Conservation (phyloP, 2,113 vertebrate genomes). For the Podocnemis expansa region DNA sequence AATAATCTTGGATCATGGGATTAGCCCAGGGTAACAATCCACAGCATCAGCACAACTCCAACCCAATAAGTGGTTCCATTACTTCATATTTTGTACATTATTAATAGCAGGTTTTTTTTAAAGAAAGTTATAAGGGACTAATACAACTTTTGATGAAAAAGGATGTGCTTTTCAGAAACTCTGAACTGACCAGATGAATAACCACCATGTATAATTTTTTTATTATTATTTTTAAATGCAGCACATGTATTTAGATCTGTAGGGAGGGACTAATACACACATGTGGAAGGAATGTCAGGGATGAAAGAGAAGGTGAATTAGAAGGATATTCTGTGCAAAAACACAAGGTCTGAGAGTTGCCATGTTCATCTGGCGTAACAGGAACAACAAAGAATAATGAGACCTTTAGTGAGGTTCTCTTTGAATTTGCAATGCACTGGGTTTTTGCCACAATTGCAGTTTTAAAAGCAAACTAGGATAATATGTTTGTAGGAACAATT, state of each 20-base stretch:
- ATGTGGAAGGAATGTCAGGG: not conserved
- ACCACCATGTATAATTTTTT: constrained; percentile 3
- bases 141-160: constrained; percentile 20
- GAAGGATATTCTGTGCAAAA: not conserved
- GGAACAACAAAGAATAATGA: not conserved
- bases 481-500: not conserved
- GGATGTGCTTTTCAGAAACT: not conserved
- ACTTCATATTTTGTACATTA: constrained; percentile 2
- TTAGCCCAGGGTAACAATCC: constrained; percentile 57
- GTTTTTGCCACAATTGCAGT: not conserved
- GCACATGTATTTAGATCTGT: not conserved
- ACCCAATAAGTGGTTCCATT: not conserved
- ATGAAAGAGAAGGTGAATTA: not conserved
- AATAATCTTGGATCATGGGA: constrained; percentile 63
- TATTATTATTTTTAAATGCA: not conserved
- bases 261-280: not conserved
- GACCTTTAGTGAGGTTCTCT: not conserved
- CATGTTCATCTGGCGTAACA: not conserved
- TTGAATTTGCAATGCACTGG: not conserved
- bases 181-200: not conserved
- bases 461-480: not conserved
- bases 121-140: not conserved
- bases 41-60: constrained; percentile 50
- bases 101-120: constrained; percentile 13
- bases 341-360: not conserved